Evolutionary conservation across 2,113 vertebrate species (phyloP).

Genomic region (Rhabdornis inornatus): DNA sequence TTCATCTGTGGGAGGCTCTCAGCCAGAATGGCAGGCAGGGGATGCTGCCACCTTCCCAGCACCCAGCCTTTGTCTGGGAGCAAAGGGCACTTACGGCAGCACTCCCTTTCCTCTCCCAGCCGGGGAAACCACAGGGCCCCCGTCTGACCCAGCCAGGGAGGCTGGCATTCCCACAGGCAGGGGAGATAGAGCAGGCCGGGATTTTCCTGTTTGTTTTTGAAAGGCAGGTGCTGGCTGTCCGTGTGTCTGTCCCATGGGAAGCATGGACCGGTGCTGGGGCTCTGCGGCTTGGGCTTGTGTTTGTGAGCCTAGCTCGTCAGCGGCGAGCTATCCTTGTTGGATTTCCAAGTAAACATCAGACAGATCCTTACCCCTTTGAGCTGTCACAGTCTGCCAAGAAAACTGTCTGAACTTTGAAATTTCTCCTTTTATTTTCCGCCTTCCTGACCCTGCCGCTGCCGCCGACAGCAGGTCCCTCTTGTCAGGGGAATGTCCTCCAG

Average conservation of each 20-base stretch:
- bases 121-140: background rate
- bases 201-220: background rate
- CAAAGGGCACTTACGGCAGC: background rate
- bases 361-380: background rate
- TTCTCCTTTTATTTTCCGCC: slow-evolving; percentile 9
- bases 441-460: background rate
- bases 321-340: background rate
- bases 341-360: slow-evolving; percentile 14
- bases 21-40: background rate
- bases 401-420: slow-evolving; percentile 19
- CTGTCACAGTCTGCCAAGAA: background rate
- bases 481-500: background rate
- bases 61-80: background rate
- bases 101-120: background rate
- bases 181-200: background rate
- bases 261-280: fast-evolving
- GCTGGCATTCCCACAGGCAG: background rate
- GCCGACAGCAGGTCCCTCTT: background rate
- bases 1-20: background rate
- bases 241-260: background rate
- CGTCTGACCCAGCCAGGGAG: background rate
- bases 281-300: background rate
- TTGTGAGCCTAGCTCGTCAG: background rate
- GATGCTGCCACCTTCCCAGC: background rate
- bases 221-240: background rate